Conservation (phyloP, 2,888 invertebrate genomes). For the Cryptocheilus praepositus region DNA sequence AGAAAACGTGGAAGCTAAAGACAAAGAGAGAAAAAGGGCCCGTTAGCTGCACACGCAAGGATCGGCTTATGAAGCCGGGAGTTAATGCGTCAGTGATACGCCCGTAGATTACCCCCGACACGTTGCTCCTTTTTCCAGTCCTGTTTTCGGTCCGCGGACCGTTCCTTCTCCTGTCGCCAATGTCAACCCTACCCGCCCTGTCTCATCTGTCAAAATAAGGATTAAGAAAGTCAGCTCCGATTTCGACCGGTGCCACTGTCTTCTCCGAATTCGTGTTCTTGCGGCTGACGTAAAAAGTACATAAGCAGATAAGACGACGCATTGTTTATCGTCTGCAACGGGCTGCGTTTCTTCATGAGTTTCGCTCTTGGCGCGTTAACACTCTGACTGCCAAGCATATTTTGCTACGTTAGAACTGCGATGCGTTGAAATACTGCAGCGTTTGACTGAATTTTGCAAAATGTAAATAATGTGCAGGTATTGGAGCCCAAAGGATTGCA, state of each 20-base stretch:
- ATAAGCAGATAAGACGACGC: conserved; percentile 6
- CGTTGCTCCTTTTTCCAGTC: conserved; percentile 8
- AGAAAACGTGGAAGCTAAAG: too few relatives aligned
- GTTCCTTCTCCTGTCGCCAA: conserved; percentile 34
- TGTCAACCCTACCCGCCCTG: conserved; percentile 55
- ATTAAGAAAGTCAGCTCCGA: conserved; percentile 63
- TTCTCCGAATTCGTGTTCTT: conserved; percentile 11
- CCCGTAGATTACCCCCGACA: conserved; percentile 27
- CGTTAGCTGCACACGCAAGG: conserved; percentile 22
- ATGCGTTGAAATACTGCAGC: too few relatives aligned
- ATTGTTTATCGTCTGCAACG: not conserved
- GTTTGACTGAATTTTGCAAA: too few relatives aligned
- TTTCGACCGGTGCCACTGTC: conserved; percentile 34
- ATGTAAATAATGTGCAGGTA: too few relatives aligned
- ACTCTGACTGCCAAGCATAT: too few relatives aligned
- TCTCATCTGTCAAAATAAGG: conserved; percentile 68
- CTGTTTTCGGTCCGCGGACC: conserved; percentile 1
- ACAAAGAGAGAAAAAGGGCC: too few relatives aligned
- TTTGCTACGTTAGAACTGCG: too few relatives aligned
- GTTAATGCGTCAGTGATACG: conserved; percentile 42
- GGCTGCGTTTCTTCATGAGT: too few relatives aligned
- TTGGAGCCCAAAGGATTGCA: too few relatives aligned
- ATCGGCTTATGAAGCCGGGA: conserved; percentile 22
- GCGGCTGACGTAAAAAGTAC: conserved; percentile 23
- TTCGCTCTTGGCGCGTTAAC: too few relatives aligned